Base-by-base conservation (phyloP, 2,888 invertebrate species). In the Machimus atricapillus region DNA sequence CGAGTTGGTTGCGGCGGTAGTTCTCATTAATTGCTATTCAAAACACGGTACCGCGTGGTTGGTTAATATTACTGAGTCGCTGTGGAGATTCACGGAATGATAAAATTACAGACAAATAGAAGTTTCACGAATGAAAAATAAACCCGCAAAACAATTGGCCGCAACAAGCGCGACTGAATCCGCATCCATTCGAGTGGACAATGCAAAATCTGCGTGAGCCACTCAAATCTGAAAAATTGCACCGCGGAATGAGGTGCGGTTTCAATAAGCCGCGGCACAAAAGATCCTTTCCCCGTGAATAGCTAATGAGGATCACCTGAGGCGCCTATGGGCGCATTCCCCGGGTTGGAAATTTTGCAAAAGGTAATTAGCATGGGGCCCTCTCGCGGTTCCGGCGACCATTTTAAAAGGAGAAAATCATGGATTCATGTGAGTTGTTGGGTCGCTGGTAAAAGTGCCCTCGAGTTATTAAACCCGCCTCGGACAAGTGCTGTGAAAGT, bases 401-500 rank as follows among this genome's bases (percentile, higher is more conserved):
- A 19, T 19, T 19, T n/a, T 19, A 8, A 52, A 14, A 16, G 43
- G 52, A 52, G 56, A 81, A 46, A 46, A 1, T 3, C 43, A 16
- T 12, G 12, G 34, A 9, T 81, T 52, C 81, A 81, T n/a, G 9
- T 81, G 81, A 12, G 40, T 82, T n/a, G 12, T 34, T 34, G 58
- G 58, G 31, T 19, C 58, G 58, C 23, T 58, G 58, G 56, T 34
- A 82, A 82, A 82, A 82, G 82, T 82, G 58, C 37, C 37, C 82
- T 56, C 31, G 40, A 19, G 19, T 81, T 40, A 37, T 77, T 37
- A 81, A 31, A 81, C 43, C 43, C 43, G 43, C 43, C 43, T 4
- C 43, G 56, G 56, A 58, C 82, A 82, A 82, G 82, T 82, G 58
- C 31, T 58, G 37, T 37, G 82, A 82, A 82, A 82, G 82, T 82